Base-by-base conservation (phyloP, 2,888 invertebrate genomes). In the Scaptodrosophila latifasciaeformis region DNA sequence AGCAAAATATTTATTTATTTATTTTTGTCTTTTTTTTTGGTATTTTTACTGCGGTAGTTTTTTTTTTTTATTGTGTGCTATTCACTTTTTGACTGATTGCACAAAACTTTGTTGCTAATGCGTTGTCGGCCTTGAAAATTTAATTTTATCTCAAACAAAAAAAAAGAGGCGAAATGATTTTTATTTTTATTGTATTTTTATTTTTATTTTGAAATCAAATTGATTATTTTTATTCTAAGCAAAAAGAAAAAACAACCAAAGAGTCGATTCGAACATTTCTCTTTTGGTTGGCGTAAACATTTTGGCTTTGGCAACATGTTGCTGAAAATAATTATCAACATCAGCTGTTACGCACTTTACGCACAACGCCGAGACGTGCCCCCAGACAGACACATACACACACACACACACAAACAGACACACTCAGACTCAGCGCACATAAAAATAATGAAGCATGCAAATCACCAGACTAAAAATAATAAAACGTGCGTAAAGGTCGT, bases 111-210 rank as follows among this genome's bases (percentile, higher is more conserved):
- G 56, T 13, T 42, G 59, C 61, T 68, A 68, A 71, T 71, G 75
- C 75, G 64, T 47, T 27, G 57, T 31, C 62, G 77, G 70, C 68
- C 77, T 70, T 74, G 67, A 35, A 67, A 56, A 48, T 34, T 59
- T 54, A 54, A 62, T 56, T 59, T 58, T 50, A 55, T 54, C 56
- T 43, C 34, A 54, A 48, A 39, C 29, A 31, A 30, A 35, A 31
- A 24, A 24, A 34, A 30, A 35, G n/a, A 27, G 7, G 7, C 18
- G 17, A n/a, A n/a, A n/a, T n/a, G n/a, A n/a, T n/a, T n/a, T n/a
- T n/a, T n/a, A n/a, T n/a, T n/a, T n/a, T n/a, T n/a, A n/a, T n/a
- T n/a, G n/a, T n/a, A n/a, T n/a, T n/a, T n/a, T n/a, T n/a, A n/a
- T n/a, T n/a, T n/a, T n/a, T n/a, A n/a, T n/a, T n/a, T n/a, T n/a